Evolutionary conservation across 2,113 vertebrate species (phyloP), one percentile per base, ranked within the genome.

Genomic region (Anhinga anhinga): DNA sequence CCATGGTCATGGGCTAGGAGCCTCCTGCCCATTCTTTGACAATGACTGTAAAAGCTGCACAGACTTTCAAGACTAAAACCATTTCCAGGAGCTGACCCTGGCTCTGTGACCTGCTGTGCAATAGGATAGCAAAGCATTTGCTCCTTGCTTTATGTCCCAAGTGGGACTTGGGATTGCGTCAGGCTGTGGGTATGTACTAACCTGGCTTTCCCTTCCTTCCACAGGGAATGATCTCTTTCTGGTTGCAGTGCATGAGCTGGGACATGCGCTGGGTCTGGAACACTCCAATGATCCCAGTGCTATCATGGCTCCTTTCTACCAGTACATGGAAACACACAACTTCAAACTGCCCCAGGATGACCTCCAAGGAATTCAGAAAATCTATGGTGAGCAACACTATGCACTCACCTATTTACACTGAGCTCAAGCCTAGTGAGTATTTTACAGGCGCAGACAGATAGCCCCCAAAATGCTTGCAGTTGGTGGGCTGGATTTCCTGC

Each of bases 261-360:
- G 99, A 26, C 99, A 99, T 0, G 99, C 99, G 0, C 91, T 99
- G 96, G 99, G 99, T 13, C 96, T 99, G 97, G 99, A 99, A 34
- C 99, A 99, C 97, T 99, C 99, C 93, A 99, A 99, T 6, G 99
- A 99, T 72, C 99, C 99, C 82, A 99, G 99, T 8, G 99, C 99
- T 45, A 99, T 99, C 97, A 99, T 99, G 99, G 99, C 99, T 13
- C 99, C 99, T 34, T 99, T 99, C 98, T 99, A 99, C 97, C 99
- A 99, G 98, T 99, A 99, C 98, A 99, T 99, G 99, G 99, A 99
- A 96, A 99, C 99, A 0, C 99, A 99, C 97, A 99, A 99, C 98
- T 99, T 99, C 98, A 99, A 99, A 86, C 99, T 99, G 94, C 99
- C 99, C 44, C 98, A 99, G 92, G 99, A 99, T 59, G 99, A 99